Conservation (phyloP, 1,140 invertebrate species). For the Drosophila novamexicana region DNA sequence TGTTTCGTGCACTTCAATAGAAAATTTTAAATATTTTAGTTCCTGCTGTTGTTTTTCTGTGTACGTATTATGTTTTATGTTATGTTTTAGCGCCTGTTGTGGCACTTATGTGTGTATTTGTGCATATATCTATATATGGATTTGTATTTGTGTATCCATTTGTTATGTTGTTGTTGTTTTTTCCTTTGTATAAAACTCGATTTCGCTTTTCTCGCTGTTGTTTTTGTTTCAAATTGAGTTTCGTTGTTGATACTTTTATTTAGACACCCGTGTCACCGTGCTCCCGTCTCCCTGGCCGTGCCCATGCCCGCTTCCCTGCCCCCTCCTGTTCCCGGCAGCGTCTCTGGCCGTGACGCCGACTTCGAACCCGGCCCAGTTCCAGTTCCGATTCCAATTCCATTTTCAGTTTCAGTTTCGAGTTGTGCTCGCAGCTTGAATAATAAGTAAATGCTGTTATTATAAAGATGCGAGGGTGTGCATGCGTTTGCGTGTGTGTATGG, state of each 20-base stretch:
- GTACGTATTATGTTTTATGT: not conserved
- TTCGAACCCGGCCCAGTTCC: not conserved
- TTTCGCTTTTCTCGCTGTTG: conserved; percentile 40
- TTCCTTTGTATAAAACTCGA: conserved; percentile 30
- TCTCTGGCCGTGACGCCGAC: not conserved
- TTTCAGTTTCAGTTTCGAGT: conserved; percentile 18
- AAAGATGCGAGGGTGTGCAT: conserved; percentile 14
- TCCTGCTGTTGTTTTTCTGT: conserved; percentile 16
- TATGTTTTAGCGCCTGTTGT: conserved; percentile 46
- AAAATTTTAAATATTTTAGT: conserved; percentile 68
- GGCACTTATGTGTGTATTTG: conserved; percentile 20
- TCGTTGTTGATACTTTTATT: conserved; percentile 72
- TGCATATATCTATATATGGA: not conserved
- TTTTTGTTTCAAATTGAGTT: conserved; percentile 77
- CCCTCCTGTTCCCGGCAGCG: not conserved
- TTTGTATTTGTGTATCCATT: conserved; percentile 27
- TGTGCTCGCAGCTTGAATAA: conserved; percentile 14
- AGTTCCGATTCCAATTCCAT: not conserved
- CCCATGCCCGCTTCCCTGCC: not conserved
- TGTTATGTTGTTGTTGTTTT: conserved; percentile 3
- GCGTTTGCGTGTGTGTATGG: conserved; percentile 13
- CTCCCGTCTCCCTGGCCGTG: not conserved
- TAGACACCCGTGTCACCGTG: conserved; percentile 18
- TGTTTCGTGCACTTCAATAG: conserved; percentile 57
- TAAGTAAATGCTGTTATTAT: conserved; percentile 36